Evolutionary conservation across 1,140 invertebrate species (phyloP).

Genomic region (Musca vetustissima): DNA sequence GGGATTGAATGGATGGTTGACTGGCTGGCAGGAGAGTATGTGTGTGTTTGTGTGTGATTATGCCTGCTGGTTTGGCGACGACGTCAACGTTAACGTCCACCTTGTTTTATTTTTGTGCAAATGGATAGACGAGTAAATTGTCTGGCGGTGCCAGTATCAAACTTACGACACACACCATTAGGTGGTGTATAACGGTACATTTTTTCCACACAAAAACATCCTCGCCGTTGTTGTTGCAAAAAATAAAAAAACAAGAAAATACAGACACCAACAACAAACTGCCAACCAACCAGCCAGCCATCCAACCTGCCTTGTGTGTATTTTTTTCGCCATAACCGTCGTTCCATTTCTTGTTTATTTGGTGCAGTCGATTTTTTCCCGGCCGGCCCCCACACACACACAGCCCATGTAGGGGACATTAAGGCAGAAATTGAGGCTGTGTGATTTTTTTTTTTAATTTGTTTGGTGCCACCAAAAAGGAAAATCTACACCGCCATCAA

Average conservation of each 20-base stretch:
- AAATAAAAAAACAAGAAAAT: too few species aligned
- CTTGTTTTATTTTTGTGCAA: conserved; percentile 3
- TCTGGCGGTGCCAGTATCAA: conserved; percentile 26
- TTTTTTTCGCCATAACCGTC: conserved; percentile 11
- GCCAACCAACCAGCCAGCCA: background rate
- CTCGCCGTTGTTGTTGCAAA: background rate
- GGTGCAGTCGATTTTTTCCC: too few species aligned
- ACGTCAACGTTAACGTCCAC: background rate
- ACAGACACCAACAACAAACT: too few species aligned
- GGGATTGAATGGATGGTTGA: too few species aligned
- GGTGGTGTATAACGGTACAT: conserved; percentile 23
- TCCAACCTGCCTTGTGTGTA: background rate
- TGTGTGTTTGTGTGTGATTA: too few species aligned
- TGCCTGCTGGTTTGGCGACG: background rate
- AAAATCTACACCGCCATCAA: background rate
- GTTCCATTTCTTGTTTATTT: conserved; percentile 1
- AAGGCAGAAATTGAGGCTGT: conserved; percentile 21
- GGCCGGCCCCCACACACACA: background rate
- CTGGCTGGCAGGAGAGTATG: too few species aligned
- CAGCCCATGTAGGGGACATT: conserved; percentile 4
- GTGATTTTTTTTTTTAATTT: too few species aligned
- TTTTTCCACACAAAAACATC: background rate
- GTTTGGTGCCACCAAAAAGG: background rate
- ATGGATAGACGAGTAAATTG: conserved; percentile 3
- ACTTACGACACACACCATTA: conserved; percentile 27